These are phyloP conservation scores for Takifugu rubripes DNA, from an alignment of 2,797 vertebrate species.

Conservation along the genomic window DNA sequence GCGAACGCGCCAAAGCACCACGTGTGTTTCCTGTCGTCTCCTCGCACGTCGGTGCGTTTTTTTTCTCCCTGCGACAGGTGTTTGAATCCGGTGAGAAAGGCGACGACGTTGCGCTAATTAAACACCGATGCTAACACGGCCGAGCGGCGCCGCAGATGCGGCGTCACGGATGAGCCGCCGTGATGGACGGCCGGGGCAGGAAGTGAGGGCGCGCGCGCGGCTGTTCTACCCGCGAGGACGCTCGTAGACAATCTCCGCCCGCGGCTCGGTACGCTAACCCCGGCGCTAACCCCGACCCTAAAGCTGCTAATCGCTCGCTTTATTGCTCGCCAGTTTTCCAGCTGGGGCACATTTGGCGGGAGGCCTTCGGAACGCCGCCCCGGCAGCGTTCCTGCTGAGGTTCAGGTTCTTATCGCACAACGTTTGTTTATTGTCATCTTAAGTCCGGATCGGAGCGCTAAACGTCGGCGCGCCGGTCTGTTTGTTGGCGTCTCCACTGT, in stretches of 20 bases:
- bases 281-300: background rate
- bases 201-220: slow-evolving; percentile 31
- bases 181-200: slow-evolving; percentile 36
- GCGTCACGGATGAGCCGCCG: slow-evolving; percentile 40
- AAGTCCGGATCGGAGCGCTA: slow-evolving; percentile 31
- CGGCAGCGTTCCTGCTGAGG: background rate
- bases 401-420: slow-evolving; percentile 5
- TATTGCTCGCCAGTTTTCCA: no score
- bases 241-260: no score
- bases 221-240: no score
- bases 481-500: slow-evolving; percentile 13
- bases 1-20: no score
- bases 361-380: background rate
- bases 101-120: slow-evolving; percentile 35
- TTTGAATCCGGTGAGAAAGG: slow-evolving; percentile 3
- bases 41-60: background rate
- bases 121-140: slow-evolving; percentile 33
- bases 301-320: no score
- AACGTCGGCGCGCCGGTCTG: slow-evolving; percentile 35
- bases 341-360: slow-evolving; percentile 2
- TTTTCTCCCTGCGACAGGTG: slow-evolving; percentile 19
- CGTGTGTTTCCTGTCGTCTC: no score
- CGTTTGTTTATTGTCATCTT: slow-evolving; percentile 31
- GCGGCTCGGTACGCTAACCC: no score
- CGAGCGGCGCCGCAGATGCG: slow-evolving; percentile 36